phyloP scores from a whole-genome alignment of 2,888 invertebrate genomes.

The Rapana venosa region DNA sequence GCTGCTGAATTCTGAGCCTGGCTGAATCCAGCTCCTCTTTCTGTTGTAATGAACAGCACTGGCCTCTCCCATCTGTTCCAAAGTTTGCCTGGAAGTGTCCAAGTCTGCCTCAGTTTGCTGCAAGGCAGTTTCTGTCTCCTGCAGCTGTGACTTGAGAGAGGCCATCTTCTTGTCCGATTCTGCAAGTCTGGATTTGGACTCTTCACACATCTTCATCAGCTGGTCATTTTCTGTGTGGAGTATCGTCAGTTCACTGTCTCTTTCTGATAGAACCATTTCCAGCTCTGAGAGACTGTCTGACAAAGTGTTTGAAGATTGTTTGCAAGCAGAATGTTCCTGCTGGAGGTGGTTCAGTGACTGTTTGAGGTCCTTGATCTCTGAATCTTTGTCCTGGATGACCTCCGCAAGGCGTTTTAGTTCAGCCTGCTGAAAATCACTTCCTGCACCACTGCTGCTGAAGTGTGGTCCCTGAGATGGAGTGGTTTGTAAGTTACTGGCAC shows the following conservation, averaged over 20 bases:
- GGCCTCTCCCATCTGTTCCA: conserved; percentile 48
- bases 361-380: conserved; percentile 50
- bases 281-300: background rate
- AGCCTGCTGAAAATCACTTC: background rate
- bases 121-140: background rate
- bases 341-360: conserved; percentile 29
- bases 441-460: background rate
- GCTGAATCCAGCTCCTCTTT: conserved; percentile 49
- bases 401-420: conserved; percentile 49
- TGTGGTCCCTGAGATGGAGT: conserved; percentile 20
- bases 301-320: background rate
- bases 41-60: conserved; percentile 44
- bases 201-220: conserved; percentile 28
- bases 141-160: conserved; percentile 45
- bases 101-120: conserved; percentile 29
- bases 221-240: conserved; percentile 37
- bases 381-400: conserved; percentile 50
- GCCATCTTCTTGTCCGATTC: conserved; percentile 39
- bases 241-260: conserved; percentile 36
- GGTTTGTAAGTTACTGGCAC: background rate
- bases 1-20: conserved; percentile 45
- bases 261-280: conserved; percentile 1
- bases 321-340: background rate
- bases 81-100: conserved; percentile 33
- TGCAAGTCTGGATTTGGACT: conserved; percentile 19